Evolutionary conservation across 1,140 invertebrate genomes (phyloP).

Genomic region (Pseudomyrmex dendroicus): DNA sequence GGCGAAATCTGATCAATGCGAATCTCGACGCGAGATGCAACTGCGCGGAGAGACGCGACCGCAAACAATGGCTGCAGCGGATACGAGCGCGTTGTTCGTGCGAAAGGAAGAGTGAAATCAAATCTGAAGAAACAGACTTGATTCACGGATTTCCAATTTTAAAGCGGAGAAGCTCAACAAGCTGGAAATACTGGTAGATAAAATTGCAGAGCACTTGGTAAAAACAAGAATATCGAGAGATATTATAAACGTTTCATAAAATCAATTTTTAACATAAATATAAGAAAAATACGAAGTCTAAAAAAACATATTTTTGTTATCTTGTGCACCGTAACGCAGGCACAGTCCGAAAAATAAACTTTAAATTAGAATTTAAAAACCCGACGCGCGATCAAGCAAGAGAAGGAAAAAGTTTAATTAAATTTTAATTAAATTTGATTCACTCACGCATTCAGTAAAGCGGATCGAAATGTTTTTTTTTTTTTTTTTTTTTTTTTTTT

Average conservation of each 20-base stretch:
- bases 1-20: constrained; percentile 58
- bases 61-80: constrained; percentile 9
- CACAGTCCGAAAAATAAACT: background rate
- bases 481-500: background rate
- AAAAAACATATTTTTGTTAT: constrained; percentile 29
- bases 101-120: background rate
- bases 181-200: background rate
- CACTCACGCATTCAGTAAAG: constrained; percentile 12
- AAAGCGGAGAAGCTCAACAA: constrained; percentile 4
- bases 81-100: constrained; percentile 6
- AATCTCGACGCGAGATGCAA: constrained; percentile 46
- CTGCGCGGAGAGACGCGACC: constrained; percentile 1
- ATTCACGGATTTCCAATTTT: background rate
- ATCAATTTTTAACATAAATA: background rate
- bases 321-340: background rate
- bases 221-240: no score
- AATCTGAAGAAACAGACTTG: background rate
- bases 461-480: constrained; percentile 31
- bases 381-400: background rate
- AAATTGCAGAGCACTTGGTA: background rate
- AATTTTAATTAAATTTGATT: constrained; percentile 51
- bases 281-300: background rate
- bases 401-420: constrained; percentile 33
- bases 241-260: no score
- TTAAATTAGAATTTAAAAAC: constrained; percentile 34